Conservation (phyloP, 2,888 invertebrate genomes). For the Philereme vetulata region DNA sequence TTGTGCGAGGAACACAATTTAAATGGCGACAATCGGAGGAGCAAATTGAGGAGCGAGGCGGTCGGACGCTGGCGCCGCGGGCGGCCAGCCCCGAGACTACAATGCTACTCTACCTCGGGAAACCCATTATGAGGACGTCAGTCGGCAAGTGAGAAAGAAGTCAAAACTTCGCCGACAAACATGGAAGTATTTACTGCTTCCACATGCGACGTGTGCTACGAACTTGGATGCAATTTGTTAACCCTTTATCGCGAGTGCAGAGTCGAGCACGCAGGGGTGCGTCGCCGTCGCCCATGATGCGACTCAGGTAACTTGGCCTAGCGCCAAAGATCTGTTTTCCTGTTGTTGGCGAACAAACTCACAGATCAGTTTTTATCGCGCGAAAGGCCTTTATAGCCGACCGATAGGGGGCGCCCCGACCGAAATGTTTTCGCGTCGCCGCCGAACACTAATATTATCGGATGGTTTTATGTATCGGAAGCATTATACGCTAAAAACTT, state of each 20-base stretch:
- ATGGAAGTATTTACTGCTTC: constrained; percentile 76
- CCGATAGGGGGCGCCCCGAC: constrained; percentile 70
- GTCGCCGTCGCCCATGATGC: constrained; percentile 51
- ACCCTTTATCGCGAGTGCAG: constrained; percentile 68
- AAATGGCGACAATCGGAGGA: constrained; percentile 70
- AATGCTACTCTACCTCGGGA: constrained; percentile 57
- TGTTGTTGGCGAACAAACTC: constrained; percentile 79
- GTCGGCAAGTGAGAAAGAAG: constrained; percentile 73
- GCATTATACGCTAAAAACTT: constrained; percentile 80
- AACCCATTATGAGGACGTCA: constrained; percentile 74
- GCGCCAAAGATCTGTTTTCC: constrained; percentile 82
- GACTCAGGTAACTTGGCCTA: constrained; percentile 76
- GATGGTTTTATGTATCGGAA: constrained; percentile 82
- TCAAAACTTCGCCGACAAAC: constrained; percentile 75
- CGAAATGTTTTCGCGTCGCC: constrained; percentile 77
- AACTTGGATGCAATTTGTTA: constrained; percentile 79
- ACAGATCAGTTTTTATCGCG: constrained; percentile 84
- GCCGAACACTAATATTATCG: constrained; percentile 78
- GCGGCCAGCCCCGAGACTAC: constrained; percentile 52
- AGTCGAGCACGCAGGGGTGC: constrained; percentile 42
- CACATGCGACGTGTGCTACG: constrained; percentile 74
- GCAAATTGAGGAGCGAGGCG: constrained; percentile 56
- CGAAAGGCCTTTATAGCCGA: constrained; percentile 82
- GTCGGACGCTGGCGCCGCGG: constrained; percentile 51
- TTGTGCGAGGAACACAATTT: constrained; percentile 72